Conservation (phyloP, 1,140 invertebrate genomes). For the Conus betulinus region DNA sequence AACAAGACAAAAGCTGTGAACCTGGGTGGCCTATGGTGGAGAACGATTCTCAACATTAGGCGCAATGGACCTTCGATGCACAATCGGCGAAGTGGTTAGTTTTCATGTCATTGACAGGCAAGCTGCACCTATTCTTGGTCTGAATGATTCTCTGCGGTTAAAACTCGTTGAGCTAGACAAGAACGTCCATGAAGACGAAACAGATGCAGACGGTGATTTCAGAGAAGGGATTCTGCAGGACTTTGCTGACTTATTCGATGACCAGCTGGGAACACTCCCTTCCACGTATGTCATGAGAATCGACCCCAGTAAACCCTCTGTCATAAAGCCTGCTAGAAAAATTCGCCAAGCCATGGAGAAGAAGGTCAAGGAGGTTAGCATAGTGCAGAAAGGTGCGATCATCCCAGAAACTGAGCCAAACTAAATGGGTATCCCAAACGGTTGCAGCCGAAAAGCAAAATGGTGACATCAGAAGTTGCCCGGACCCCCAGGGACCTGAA, state of each 20-base stretch:
- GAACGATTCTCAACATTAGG: no score
- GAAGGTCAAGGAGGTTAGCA: conserved; percentile 38
- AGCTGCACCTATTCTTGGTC: no score
- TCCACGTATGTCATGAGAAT: conserved; percentile 56
- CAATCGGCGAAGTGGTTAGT: not conserved
- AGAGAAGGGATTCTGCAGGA: conserved; percentile 26
- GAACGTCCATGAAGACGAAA: not conserved
- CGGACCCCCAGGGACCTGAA: conserved; percentile 45
- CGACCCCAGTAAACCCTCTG: conserved; percentile 45
- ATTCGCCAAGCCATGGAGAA: conserved; percentile 52
- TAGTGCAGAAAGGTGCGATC: conserved; percentile 47
- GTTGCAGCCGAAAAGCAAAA: conserved; percentile 75
- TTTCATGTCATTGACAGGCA: not conserved
- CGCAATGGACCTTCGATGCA: no score
- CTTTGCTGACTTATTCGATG: not conserved
- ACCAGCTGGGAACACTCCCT: not conserved
- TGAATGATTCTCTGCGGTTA: no score
- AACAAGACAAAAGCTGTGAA: no score
- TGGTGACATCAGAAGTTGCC: conserved; percentile 51
- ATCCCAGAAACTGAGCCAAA: conserved; percentile 62
- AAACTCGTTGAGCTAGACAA: no score
- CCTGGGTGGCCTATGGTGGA: no score
- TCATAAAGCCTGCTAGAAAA: conserved; percentile 56
- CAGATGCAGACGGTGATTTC: not conserved
- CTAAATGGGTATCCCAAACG: conserved; percentile 76